These are phyloP conservation scores for Delichon dasypus DNA, from an alignment of 2,797 vertebrate genomes.

Conservation along the genomic window DNA sequence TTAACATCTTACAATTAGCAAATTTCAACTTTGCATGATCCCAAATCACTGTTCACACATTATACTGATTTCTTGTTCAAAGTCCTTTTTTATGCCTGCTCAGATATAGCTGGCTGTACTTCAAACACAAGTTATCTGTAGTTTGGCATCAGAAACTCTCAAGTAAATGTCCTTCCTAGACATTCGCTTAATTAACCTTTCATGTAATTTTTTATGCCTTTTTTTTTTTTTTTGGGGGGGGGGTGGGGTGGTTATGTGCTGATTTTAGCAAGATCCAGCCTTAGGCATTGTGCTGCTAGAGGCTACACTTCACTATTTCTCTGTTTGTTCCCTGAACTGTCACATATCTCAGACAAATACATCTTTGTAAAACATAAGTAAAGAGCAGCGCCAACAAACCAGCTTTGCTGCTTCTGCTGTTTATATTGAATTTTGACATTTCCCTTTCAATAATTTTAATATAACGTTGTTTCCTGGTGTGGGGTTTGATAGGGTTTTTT, in stretches of 20 bases:
- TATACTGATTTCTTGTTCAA: background rate
- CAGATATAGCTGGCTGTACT: background rate
- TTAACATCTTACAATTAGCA: background rate
- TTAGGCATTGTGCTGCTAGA: background rate
- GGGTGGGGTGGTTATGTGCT: background rate
- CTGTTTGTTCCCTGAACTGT: background rate
- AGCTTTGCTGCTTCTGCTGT: background rate
- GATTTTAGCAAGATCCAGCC: background rate
- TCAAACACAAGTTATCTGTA: background rate
- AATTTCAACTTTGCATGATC: background rate
- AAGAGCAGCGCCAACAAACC: fast-evolving
- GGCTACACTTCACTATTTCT: background rate
- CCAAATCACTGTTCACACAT: background rate
- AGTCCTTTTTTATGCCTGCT: background rate
- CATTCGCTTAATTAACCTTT: background rate
- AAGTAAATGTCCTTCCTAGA: background rate
- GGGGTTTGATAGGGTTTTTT: too few relatives aligned
- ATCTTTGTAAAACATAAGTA: background rate
- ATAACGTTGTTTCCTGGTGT: background rate
- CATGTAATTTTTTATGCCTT: background rate
- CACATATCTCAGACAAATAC: background rate
- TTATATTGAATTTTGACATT: background rate
- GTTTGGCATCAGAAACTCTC: background rate
- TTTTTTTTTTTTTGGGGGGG: background rate
- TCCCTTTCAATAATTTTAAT: background rate